Conservation (phyloP, 2,797 vertebrate genomes). For the Neosalanx taihuensis region DNA sequence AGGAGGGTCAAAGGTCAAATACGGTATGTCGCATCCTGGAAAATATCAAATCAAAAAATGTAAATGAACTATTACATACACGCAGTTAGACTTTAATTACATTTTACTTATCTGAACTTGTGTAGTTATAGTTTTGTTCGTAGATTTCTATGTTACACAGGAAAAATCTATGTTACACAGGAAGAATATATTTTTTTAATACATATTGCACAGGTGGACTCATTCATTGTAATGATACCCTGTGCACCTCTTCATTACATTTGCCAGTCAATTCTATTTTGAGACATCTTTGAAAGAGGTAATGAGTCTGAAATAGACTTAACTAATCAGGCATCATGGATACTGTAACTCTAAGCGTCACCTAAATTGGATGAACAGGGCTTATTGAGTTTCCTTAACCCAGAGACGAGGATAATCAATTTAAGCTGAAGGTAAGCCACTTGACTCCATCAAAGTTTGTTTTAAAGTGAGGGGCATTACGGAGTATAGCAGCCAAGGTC, state of each 20-base stretch:
- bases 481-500: conserved; percentile 4
- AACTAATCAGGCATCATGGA: conserved; percentile 52
- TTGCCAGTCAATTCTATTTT: not conserved
- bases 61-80: not conserved
- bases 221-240: too few relatives aligned
- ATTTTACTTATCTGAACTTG: not conserved
- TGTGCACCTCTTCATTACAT: not conserved
- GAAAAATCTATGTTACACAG: too few relatives aligned
- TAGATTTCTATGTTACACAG: too few relatives aligned
- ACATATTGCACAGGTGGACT: too few relatives aligned
- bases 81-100: not conserved
- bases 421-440: conserved; percentile 43
- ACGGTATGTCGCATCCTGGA: conserved; percentile 24
- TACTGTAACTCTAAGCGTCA: conserved; percentile 58
- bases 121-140: not conserved
- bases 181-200: too few relatives aligned
- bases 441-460: conserved; percentile 37
- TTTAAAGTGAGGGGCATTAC: conserved; percentile 36
- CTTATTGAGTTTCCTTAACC: conserved; percentile 57
- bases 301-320: not conserved
- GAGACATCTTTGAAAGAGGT: not conserved
- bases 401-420: conserved; percentile 56
- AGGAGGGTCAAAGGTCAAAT: conserved; percentile 60
- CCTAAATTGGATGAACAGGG: conserved; percentile 53
- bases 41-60: not conserved